A percentile compares a stretch with the other conserved stretches of the same genome.
Evolutionary conservation across 2,113 vertebrate species (phyloP).

Genomic region (Macquaria australasica): DNA sequence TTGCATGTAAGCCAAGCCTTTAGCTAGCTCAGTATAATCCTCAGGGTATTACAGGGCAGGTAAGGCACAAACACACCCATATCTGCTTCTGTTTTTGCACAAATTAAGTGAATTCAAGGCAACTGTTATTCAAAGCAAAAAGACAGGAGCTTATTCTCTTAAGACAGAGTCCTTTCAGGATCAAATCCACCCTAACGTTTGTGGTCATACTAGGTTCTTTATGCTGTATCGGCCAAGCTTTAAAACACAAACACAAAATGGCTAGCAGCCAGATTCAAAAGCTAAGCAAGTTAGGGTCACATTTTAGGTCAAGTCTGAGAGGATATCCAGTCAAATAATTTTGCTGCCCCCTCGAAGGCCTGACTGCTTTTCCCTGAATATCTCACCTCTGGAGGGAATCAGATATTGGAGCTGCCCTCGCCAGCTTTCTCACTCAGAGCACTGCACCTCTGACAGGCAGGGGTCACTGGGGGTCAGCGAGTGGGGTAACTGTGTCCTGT

Average conservation of each 20-base stretch:
- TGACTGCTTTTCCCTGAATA: neutral
- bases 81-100: slow-evolving; percentile 64
- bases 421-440: slow-evolving; percentile 33
- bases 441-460: slow-evolving; percentile 58
- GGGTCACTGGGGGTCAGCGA: slow-evolving; percentile 58
- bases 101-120: slow-evolving; percentile 56
- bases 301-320: slow-evolving; percentile 21
- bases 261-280: slow-evolving; percentile 31
- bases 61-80: slow-evolving; percentile 57
- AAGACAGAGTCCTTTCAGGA: slow-evolving; percentile 27
- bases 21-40: slow-evolving; percentile 62
- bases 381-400: slow-evolving; percentile 38
- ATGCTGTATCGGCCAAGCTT: slow-evolving; percentile 19
- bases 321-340: slow-evolving; percentile 49
- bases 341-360: neutral
- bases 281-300: slow-evolving; percentile 15
- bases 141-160: slow-evolving; percentile 46
- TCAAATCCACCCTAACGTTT: slow-evolving; percentile 18
- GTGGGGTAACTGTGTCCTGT: slow-evolving; percentile 59
- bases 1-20: slow-evolving; percentile 56
- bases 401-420: slow-evolving; percentile 45
- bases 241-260: slow-evolving; percentile 44
- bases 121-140: slow-evolving; percentile 35
- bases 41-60: slow-evolving; percentile 42
- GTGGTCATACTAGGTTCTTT: slow-evolving; percentile 19